Conservation (phyloP, 2,888 invertebrate species). For the Panzeria rudis region DNA sequence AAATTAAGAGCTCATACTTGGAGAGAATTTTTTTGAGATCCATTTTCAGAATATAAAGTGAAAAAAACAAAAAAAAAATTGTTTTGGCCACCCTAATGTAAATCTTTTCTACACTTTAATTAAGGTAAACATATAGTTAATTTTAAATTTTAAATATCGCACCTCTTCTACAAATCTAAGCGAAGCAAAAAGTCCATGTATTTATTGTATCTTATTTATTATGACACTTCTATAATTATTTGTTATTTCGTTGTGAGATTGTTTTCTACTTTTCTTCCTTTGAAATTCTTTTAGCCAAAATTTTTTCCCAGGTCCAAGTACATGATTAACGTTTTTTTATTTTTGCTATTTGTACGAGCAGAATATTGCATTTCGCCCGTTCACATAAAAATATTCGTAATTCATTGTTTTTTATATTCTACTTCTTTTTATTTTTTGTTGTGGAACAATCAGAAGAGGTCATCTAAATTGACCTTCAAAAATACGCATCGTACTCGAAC, state of each 20-base stretch:
- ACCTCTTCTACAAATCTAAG: too few relatives aligned
- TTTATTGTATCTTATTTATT: constrained; percentile 10
- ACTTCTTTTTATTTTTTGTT: neutral
- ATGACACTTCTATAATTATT: constrained; percentile 11
- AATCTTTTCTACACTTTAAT: too few relatives aligned
- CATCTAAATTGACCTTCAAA: constrained; percentile 70
- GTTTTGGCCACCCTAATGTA: too few relatives aligned
- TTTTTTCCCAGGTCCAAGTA: constrained; percentile 47
- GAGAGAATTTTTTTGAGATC: too few relatives aligned
- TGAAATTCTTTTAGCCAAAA: constrained; percentile 15
- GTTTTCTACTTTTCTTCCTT: constrained; percentile 22
- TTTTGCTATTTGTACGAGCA: constrained; percentile 2
- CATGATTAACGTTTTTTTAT: constrained; percentile 52
- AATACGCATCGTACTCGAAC: constrained; percentile 66
- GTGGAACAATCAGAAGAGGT: constrained; percentile 49
- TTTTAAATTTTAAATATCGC: too few relatives aligned
- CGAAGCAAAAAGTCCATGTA: too few relatives aligned
- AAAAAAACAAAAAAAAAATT: too few relatives aligned
- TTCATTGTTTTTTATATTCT: constrained; percentile 7
- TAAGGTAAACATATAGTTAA: too few relatives aligned
- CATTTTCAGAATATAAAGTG: too few relatives aligned
- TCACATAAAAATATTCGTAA: constrained; percentile 17
- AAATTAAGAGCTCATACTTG: too few relatives aligned
- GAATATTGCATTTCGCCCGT: constrained; percentile 27
- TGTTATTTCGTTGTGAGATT: constrained; percentile 20